Conservation (phyloP, 2,888 invertebrate genomes). For the Caenorhabditis zanzibari region DNA sequence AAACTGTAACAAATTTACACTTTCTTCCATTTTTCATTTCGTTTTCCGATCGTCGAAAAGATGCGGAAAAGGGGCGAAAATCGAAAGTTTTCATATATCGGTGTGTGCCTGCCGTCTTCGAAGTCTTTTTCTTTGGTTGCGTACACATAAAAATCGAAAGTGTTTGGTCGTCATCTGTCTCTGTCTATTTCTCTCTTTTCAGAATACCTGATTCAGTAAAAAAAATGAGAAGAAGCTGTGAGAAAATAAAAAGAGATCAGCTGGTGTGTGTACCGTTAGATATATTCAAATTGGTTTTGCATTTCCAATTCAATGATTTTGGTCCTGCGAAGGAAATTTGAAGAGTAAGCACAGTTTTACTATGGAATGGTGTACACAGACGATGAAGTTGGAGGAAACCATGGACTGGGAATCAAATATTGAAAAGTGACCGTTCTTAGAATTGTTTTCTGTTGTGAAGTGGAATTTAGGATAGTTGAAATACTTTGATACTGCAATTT, state of each 20-base stretch:
- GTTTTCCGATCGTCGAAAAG: conserved; percentile 29
- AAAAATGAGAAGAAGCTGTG: conserved; percentile 35
- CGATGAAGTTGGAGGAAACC: too few species aligned
- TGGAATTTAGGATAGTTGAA: too few species aligned
- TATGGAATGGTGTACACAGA: too few species aligned
- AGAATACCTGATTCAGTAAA: conserved; percentile 31
- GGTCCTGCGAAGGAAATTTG: neutral
- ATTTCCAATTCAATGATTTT: neutral
- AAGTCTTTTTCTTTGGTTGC: conserved; percentile 15
- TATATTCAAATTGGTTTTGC: conserved; percentile 3
- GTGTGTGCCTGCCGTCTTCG: conserved; percentile 23
- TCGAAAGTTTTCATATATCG: conserved; percentile 28
- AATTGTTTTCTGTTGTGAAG: too few species aligned
- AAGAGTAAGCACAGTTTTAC: too few species aligned
- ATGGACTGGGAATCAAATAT: too few species aligned
- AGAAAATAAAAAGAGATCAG: conserved; percentile 29
- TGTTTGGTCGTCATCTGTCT: conserved; percentile 31
- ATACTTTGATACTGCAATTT: too few species aligned
- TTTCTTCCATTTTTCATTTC: conserved; percentile 17
- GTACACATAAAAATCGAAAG: conserved; percentile 39
- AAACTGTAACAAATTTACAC: conserved; percentile 23
- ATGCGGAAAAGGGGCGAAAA: conserved; percentile 12
- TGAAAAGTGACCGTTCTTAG: too few species aligned
- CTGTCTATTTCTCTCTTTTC: conserved; percentile 7
- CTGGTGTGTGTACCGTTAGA: conserved; percentile 23